Evolutionary conservation across 2,113 vertebrate genomes (phyloP).

Genomic region (Tragelaphus imberbis): DNA sequence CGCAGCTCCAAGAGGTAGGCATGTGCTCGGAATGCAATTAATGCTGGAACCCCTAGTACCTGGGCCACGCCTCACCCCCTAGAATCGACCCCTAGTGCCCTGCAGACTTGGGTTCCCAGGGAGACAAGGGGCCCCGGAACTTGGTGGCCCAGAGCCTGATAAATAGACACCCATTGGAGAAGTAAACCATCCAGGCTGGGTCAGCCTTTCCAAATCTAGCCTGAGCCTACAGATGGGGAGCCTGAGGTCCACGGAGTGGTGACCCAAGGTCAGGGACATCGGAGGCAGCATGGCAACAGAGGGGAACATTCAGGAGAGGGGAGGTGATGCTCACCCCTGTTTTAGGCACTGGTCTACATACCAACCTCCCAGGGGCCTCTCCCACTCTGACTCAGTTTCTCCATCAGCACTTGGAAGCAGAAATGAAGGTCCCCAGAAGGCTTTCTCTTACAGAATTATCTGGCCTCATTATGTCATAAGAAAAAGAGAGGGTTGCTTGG

Average conservation of each 20-base stretch:
- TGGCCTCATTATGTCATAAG: background rate
- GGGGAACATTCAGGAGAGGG: fast-evolving
- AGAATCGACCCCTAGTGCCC: background rate
- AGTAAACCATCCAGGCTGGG: background rate
- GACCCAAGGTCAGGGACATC: fast-evolving
- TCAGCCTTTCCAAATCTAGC: background rate
- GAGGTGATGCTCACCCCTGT: no score
- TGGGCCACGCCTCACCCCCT: conserved; percentile 69
- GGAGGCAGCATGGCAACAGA: background rate
- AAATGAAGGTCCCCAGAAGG: background rate
- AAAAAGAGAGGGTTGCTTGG: background rate
- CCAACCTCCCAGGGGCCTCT: background rate
- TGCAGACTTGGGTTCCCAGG: background rate
- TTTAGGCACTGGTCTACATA: background rate
- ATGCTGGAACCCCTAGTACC: conserved; percentile 84
- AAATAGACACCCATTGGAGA: background rate
- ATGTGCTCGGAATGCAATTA: conserved; percentile 92
- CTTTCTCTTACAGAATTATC: background rate
- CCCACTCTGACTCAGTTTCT: background rate
- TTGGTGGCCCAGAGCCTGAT: background rate
- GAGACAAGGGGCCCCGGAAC: background rate
- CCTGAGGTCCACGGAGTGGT: background rate
- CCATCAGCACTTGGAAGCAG: background rate
- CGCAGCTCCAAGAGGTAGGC: conserved; percentile 89
- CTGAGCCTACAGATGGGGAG: background rate